phyloP scores from a whole-genome alignment of 2,113 vertebrate genomes.

The Neogale vison region DNA sequence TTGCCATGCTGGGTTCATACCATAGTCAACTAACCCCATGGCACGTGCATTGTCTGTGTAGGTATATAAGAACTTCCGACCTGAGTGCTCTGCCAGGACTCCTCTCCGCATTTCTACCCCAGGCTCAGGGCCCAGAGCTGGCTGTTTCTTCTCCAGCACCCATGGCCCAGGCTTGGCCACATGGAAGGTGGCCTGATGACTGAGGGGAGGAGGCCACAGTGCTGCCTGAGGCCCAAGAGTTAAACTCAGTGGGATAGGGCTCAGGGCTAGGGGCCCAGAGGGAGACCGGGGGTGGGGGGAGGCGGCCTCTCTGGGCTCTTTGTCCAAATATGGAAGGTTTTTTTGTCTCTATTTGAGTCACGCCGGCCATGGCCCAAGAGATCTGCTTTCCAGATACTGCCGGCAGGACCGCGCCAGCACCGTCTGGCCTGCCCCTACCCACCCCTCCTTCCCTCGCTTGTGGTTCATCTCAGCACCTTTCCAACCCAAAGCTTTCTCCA shows the following conservation, averaged over 20 bases:
- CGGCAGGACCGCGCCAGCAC: conserved; percentile 53
- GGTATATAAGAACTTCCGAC: neutral
- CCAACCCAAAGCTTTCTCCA: neutral
- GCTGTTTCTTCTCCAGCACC: neutral
- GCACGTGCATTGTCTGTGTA: neutral
- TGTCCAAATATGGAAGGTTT: conserved; percentile 93
- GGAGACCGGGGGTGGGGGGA: conserved; percentile 65
- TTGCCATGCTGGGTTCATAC: neutral
- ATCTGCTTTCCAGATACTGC: conserved; percentile 87
- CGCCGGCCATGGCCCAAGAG: conserved; percentile 87
- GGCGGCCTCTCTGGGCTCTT: conserved; percentile 79
- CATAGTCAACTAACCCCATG: neutral
- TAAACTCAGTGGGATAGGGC: conserved; percentile 33
- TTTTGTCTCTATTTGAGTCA: conserved; percentile 86
- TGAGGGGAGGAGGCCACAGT: neutral
- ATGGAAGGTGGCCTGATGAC: neutral
- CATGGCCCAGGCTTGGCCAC: neutral
- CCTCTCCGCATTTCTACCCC: neutral
- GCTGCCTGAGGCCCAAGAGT: conserved; percentile 15
- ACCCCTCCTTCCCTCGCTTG: neutral
- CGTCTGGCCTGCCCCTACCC: conserved; percentile 39
- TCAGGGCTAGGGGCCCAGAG: conserved; percentile 59
- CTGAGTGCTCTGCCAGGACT: neutral
- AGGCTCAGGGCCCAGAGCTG: neutral
- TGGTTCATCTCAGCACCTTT: conserved; percentile 47